Percentiles rank a stretch among this genome's conserved stretches.
Evolutionary conservation across 92 coral and sea anemone species (phyloP).

Genomic region (Blastomussa wellsi): DNA sequence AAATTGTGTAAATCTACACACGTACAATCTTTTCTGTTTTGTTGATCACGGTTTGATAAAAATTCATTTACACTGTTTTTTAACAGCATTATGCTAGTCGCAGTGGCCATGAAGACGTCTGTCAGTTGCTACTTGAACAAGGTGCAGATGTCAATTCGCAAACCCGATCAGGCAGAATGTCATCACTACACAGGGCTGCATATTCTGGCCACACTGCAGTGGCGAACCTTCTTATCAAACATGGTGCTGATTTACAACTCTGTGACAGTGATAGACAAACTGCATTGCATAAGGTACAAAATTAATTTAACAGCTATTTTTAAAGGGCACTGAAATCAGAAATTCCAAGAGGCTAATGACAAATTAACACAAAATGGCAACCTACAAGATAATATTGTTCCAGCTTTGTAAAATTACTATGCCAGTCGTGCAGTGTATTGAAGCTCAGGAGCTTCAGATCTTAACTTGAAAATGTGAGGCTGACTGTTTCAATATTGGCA

Average conservation of each 20-base stretch:
- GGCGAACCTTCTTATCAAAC: slow-evolving; percentile 62
- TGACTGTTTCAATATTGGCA: no score
- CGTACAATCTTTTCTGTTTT: background rate
- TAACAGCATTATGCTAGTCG: slow-evolving; percentile 92
- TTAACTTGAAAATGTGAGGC: no score
- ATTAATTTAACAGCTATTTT: background rate
- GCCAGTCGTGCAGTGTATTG: no score
- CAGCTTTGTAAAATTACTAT: no score
- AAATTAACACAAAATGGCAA: no score
- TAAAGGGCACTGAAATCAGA: no score
- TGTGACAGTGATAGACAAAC: slow-evolving; percentile 90
- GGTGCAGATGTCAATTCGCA: slow-evolving; percentile 82
- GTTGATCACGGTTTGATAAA: background rate
- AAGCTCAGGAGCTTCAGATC: no score
- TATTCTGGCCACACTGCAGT: slow-evolving; percentile 74
- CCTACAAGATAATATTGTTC: no score
- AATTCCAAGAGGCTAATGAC: no score
- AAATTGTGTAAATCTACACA: no score
- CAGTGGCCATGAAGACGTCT: slow-evolving; percentile 74
- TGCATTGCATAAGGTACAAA: slow-evolving; percentile 79
- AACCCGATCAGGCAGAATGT: slow-evolving; percentile 84
- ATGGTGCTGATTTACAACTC: slow-evolving; percentile 71
- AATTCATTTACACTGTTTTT: background rate
- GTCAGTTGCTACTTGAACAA: slow-evolving; percentile 65
- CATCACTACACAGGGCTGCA: slow-evolving; percentile 94